Evolutionary conservation across 2,888 invertebrate genomes (phyloP).

Genomic region (Scaptomyza cyrtandrae): DNA sequence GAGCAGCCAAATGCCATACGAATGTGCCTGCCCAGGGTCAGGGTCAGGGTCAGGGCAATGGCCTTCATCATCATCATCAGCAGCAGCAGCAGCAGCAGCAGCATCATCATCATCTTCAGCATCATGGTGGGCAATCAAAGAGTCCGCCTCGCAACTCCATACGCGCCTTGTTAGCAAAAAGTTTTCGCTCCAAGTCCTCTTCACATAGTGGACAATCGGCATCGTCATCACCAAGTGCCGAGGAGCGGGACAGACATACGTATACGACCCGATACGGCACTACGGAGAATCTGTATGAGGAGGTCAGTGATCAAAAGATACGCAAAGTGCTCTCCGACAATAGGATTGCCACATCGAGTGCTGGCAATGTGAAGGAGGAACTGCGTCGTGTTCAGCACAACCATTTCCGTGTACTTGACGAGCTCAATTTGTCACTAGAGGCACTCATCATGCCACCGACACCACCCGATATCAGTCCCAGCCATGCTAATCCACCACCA

Average conservation of each 20-base stretch:
- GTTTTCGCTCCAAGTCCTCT: conserved; percentile 82
- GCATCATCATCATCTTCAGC: not conserved
- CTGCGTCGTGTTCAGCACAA: conserved; percentile 92
- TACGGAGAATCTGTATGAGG: conserved; percentile 87
- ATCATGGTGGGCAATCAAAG: conserved; percentile 74
- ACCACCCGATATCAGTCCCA: conserved; percentile 84
- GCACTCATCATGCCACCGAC: conserved; percentile 94
- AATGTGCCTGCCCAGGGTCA: conserved; percentile 86
- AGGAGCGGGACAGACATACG: conserved; percentile 86
- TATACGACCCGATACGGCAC: conserved; percentile 92
- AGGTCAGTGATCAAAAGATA: conserved; percentile 84
- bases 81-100: conserved; percentile 3
- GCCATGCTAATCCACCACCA: conserved; percentile 83
- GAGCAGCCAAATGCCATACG: conserved; percentile 87
- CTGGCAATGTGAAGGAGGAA: conserved; percentile 92
- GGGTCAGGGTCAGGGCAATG: conserved; percentile 42
- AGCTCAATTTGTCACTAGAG: conserved; percentile 94
- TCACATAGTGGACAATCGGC: conserved; percentile 78
- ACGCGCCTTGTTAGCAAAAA: conserved; percentile 82
- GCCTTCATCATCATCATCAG: conserved; percentile 32
- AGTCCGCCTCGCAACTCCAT: conserved; percentile 84
- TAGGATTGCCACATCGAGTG: conserved; percentile 87
- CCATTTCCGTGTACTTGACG: conserved; percentile 93
- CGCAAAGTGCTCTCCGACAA: conserved; percentile 85
- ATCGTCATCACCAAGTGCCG: conserved; percentile 79